Conservation (phyloP, 1,140 invertebrate species). For the Asbolus verrucosus region DNA sequence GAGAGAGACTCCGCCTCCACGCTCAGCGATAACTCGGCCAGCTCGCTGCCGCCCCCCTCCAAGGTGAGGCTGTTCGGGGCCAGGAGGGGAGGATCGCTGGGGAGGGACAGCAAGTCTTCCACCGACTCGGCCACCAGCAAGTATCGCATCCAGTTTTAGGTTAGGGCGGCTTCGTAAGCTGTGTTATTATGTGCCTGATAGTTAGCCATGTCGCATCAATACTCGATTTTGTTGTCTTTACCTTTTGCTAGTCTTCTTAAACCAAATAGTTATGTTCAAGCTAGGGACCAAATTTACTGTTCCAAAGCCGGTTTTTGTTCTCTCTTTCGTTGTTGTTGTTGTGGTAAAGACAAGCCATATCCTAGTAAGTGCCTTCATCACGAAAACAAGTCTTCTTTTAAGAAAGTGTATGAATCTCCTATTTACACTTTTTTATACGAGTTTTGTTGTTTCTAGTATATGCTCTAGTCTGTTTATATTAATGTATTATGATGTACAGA, state of each 20-base stretch:
- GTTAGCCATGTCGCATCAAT: constrained; percentile 1
- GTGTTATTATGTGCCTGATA: background rate
- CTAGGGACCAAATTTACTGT: constrained; percentile 30
- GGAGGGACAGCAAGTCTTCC: constrained; percentile 68
- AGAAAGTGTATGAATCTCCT: constrained; percentile 25
- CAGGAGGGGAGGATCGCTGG: constrained; percentile 70
- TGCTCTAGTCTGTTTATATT: constrained; percentile 21
- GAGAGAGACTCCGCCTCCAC: constrained; percentile 69
- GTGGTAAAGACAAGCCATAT: constrained; percentile 17
- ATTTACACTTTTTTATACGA: constrained; percentile 32
- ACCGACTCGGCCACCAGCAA: constrained; percentile 68
- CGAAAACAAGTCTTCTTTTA: background rate
- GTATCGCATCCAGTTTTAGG: constrained; percentile 77
- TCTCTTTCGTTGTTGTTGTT: constrained; percentile 11
- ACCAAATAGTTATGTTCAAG: constrained; percentile 18
- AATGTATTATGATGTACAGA: constrained; percentile 22
- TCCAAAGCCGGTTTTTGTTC: background rate
- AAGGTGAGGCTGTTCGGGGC: constrained; percentile 70
- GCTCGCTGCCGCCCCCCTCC: constrained; percentile 72
- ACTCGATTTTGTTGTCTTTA: constrained; percentile 1
- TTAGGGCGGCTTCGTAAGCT: too few relatives aligned
- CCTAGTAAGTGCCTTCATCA: constrained; percentile 8
- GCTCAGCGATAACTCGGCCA: constrained; percentile 70
- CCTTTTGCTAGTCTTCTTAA: constrained; percentile 25
- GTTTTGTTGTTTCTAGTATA: constrained; percentile 31